These are phyloP conservation scores for Molossus molossus DNA, from an alignment of 2,797 vertebrate genomes.

Conservation along the genomic window DNA sequence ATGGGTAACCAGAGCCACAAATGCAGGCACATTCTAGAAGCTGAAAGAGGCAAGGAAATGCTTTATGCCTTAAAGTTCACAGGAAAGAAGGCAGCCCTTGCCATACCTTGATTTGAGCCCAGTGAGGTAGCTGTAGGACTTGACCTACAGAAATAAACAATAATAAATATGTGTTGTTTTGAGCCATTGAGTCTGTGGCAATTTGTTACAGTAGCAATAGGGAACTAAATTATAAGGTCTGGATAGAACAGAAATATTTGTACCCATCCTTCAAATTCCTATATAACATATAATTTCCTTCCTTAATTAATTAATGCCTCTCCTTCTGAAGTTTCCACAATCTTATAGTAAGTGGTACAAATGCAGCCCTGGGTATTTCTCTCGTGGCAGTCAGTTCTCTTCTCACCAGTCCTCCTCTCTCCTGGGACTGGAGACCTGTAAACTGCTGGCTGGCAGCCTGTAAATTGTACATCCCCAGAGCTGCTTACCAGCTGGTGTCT, in stretches of 20 bases:
- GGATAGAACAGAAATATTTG: neutral
- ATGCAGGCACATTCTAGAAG: neutral
- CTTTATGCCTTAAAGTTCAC: neutral
- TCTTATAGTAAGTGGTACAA: neutral
- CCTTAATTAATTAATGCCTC: neutral
- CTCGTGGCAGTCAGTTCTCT: neutral
- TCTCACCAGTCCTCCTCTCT: neutral
- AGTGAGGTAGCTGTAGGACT: neutral
- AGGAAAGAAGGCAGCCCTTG: neutral
- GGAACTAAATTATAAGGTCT: constrained; percentile 12
- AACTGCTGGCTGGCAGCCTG: neutral
- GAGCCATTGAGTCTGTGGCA: neutral
- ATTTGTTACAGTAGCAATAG: neutral
- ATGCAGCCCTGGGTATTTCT: neutral
- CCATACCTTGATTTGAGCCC: neutral
- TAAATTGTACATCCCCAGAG: neutral
- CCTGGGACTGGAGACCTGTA: neutral
- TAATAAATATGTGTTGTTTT: neutral
- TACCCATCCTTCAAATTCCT: neutral
- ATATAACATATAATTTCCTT: neutral
- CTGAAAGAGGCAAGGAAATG: neutral
- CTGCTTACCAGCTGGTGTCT: neutral
- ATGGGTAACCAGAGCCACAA: neutral
- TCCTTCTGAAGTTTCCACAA: neutral
- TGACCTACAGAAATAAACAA: neutral